Evolutionary conservation across 2,888 invertebrate genomes (phyloP).

Genomic region (Pocota personata): DNA sequence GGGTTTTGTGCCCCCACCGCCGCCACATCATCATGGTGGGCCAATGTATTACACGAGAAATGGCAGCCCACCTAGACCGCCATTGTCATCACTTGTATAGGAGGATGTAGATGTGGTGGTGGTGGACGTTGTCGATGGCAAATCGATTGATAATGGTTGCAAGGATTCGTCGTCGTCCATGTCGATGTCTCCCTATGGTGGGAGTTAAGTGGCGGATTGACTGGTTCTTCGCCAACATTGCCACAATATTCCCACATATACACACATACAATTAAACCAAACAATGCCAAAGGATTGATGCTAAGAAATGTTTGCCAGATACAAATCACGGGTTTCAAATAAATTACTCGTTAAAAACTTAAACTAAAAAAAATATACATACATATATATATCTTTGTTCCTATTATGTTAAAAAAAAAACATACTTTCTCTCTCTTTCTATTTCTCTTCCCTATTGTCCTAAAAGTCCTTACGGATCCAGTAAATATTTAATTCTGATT

Average conservation of each 20-base stretch:
- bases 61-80: constrained; percentile 82
- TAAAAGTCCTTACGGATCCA: background rate
- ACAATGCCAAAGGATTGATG: constrained; percentile 37
- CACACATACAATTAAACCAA: background rate
- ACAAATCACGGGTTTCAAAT: constrained; percentile 64
- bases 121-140: constrained; percentile 55
- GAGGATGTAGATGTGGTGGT: constrained; percentile 67
- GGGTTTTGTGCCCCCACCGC: constrained; percentile 84
- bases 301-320: constrained; percentile 26
- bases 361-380: constrained; percentile 4
- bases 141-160: constrained; percentile 64
- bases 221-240: background rate
- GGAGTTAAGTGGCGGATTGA: constrained; percentile 53
- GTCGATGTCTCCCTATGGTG: constrained; percentile 42
- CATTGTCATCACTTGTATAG: constrained; percentile 83
- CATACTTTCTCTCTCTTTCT: background rate
- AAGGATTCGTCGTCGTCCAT: constrained; percentile 42
- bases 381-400: constrained; percentile 64
- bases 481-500: background rate
- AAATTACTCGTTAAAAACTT: constrained; percentile 54
- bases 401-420: constrained; percentile 60
- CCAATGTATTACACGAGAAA: constrained; percentile 82
- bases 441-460: constrained; percentile 1
- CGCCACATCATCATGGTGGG: constrained; percentile 83
- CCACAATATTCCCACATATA: background rate